Conservation (phyloP, 2,113 vertebrate genomes). For the Penelope pileata region DNA sequence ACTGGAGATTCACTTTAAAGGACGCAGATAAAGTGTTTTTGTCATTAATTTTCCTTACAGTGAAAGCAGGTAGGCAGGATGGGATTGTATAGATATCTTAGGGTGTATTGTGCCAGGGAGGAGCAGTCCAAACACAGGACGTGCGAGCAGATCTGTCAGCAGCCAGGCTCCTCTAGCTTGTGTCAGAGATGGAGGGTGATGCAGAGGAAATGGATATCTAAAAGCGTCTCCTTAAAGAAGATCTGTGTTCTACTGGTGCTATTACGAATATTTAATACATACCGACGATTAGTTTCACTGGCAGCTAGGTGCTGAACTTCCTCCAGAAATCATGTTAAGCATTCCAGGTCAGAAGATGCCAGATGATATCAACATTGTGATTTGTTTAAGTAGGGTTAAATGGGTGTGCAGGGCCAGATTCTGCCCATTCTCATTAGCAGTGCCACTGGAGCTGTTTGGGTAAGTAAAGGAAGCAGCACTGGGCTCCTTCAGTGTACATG, state of each 20-base stretch:
- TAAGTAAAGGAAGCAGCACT: background rate
- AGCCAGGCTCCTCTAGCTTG: background rate
- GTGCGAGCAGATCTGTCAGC: background rate
- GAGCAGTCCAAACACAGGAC: background rate
- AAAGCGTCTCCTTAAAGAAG: background rate
- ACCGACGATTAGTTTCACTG: background rate
- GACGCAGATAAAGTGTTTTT: background rate
- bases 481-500: rapidly evolving
- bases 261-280: background rate
- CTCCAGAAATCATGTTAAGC: background rate
- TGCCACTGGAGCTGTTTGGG: background rate
- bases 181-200: background rate
- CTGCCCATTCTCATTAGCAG: background rate
- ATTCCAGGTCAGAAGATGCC: background rate
- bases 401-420: background rate
- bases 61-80: background rate
- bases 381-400: background rate
- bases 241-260: background rate
- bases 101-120: background rate
- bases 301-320: background rate
- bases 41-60: background rate
- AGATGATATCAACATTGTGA: background rate
- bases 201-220: background rate
- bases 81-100: background rate
- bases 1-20: background rate